Evolutionary conservation across 2,797 vertebrate genomes (phyloP), one percentile per base, ranked within the genome.

Genomic region (Lepilemur septentrionalis): DNA sequence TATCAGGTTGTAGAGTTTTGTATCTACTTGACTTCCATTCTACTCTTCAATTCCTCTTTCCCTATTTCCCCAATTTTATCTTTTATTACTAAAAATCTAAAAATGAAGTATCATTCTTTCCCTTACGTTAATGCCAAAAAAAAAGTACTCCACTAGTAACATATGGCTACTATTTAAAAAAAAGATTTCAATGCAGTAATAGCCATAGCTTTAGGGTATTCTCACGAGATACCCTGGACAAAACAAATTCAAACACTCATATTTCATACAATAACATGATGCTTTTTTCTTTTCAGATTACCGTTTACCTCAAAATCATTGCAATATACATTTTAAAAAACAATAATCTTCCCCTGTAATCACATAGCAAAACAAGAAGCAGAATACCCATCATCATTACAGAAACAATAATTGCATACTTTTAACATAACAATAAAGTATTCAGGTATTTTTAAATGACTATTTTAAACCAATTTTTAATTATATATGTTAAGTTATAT

Each of bases 281-380:
- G 72, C 52, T 81, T 76, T 82, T 87, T 85, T 91, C 82, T 94
- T 94, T 96, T 93, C 72, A 95, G 23, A 89, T 86, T 89, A 94
- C 41, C 65, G 20, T 94, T 96, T 46, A 76, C 9, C 85, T 43
- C 46, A 2, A 89, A 87, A 93, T 5, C 84, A 61, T 35, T 86
- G 43, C 52, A 93, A 80, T 89, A 65, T 46, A 84, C 82, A 50
- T 90, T 93, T 96, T 57, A 35, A 63, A 96, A 95, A 92, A 95
- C 46, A 76, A 35, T 81, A 82, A 30, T 80, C 52, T 96, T 96
- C 28, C 65, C 79, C 32, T 57, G 35, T 89, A 83, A 73, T 76
- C 72, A 85, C 32, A 95, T 63, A 65, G 23, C 43, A 93, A 95
- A 96, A 90, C 25, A 92, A 86, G 57, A 59, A 70, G 52, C 72